These are phyloP conservation scores for Periplaneta americana DNA, from an alignment of 1,140 invertebrate genomes.

Conservation along the genomic window DNA sequence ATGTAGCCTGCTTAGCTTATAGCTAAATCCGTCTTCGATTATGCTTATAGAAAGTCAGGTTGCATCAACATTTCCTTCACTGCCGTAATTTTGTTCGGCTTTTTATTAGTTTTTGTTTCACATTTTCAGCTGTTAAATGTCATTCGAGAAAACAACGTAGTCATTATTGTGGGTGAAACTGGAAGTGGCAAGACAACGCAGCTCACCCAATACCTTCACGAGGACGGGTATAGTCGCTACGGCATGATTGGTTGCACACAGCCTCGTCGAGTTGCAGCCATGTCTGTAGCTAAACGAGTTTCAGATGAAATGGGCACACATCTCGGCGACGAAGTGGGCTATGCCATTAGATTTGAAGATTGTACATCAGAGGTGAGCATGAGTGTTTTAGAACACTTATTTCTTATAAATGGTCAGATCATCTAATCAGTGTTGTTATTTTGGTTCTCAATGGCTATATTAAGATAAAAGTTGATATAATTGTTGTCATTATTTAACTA, in stretches of 20 bases:
- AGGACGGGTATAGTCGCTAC: constrained; percentile 91
- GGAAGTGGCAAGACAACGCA: constrained; percentile 99
- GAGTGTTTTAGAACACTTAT: not conserved
- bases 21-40: too few relatives aligned
- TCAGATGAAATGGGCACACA: constrained; percentile 94
- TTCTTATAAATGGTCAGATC: not conserved
- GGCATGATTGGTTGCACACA: constrained; percentile 94
- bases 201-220: constrained; percentile 96
- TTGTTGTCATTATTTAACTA: too few relatives aligned
- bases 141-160: constrained; percentile 91
- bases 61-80: too few relatives aligned
- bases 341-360: constrained; percentile 99
- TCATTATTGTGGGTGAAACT: constrained; percentile 97
- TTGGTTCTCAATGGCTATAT: not conserved
- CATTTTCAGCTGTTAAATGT: constrained; percentile 79
- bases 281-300: constrained; percentile 98
- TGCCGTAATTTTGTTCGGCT: too few relatives aligned
- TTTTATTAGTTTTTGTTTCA: too few relatives aligned
- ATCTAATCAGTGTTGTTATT: not conserved
- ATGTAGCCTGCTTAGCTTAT: too few relatives aligned
- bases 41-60: too few relatives aligned
- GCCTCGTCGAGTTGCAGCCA: constrained; percentile 93
- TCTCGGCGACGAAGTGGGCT: constrained; percentile 90
- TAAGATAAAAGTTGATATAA: too few relatives aligned
- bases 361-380: constrained; percentile 80